Evolutionary conservation across 2,113 vertebrate genomes (phyloP).

Genomic region (Gymnarchus niloticus): DNA sequence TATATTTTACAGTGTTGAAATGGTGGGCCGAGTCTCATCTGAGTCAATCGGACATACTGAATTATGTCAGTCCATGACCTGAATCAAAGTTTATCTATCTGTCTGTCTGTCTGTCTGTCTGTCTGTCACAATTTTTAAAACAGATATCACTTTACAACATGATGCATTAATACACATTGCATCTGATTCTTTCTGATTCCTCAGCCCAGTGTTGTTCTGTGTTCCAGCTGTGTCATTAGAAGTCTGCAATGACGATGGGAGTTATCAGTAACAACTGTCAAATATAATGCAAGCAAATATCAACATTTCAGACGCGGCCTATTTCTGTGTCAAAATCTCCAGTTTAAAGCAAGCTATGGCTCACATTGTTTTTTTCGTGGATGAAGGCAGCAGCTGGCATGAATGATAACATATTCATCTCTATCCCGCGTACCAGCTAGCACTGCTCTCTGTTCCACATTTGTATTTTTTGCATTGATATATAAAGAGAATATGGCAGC

Average conservation of each 20-base stretch:
- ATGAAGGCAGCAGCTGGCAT: background rate
- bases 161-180: too few species aligned
- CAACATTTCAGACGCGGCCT: background rate
- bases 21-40: too few species aligned
- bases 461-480: background rate
- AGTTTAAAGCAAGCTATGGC: background rate
- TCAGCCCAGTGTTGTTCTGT: background rate
- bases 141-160: too few species aligned
- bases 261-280: background rate
- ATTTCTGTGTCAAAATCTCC: background rate
- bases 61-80: background rate
- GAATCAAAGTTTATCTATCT: background rate
- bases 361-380: background rate
- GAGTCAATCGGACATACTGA: too few species aligned
- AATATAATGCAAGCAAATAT: background rate
- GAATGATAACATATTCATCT: background rate
- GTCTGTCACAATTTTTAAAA: too few species aligned
- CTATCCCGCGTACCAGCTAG: background rate
- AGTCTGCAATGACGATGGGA: background rate
- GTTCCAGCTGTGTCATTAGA: background rate
- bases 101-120: too few species aligned
- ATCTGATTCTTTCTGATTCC: background rate
- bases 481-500: background rate
- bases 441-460: background rate
- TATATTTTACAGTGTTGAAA: too few species aligned